These are phyloP conservation scores for Mylabris sibirica DNA, from an alignment of 2,888 invertebrate species.

Conservation along the genomic window DNA sequence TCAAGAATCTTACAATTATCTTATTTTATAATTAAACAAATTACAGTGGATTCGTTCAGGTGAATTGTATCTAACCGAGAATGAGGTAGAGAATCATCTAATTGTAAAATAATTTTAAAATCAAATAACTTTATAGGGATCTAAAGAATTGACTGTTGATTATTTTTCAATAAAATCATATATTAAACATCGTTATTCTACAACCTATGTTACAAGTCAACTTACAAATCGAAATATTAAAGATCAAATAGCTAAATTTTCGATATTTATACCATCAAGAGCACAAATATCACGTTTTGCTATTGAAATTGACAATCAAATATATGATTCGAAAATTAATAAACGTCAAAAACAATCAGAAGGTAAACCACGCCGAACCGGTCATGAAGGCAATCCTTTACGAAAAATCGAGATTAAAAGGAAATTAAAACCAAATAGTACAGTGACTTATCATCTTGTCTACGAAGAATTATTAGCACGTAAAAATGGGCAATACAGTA, in stretches of 20 bases:
- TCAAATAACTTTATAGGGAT: background rate
- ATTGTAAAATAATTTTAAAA: conserved; percentile 40
- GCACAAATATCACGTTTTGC: conserved; percentile 72
- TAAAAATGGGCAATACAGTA: conserved; percentile 70
- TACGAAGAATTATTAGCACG: conserved; percentile 75
- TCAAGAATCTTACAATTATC: background rate
- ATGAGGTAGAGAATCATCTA: too few species aligned
- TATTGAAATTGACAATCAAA: conserved; percentile 68
- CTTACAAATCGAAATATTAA: conserved; percentile 55
- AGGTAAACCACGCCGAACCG: conserved; percentile 60
- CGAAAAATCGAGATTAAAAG: background rate
- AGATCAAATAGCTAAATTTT: conserved; percentile 63
- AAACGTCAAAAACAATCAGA: conserved; percentile 62
- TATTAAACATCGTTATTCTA: conserved; percentile 64
- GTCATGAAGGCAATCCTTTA: conserved; percentile 32
- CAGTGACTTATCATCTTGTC: conserved; percentile 71
- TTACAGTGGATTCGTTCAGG: background rate
- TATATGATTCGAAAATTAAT: conserved; percentile 68
- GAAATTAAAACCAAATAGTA: conserved; percentile 60
- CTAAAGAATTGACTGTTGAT: background rate
- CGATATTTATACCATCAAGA: conserved; percentile 70
- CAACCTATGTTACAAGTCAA: conserved; percentile 70
- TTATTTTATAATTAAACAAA: background rate
- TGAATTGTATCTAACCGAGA: too few species aligned
- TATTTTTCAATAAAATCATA: background rate